Percentiles rank a stretch among this genome's conserved stretches.
These are phyloP conservation scores for Cynocephalus volans DNA, from an alignment of 2,113 vertebrate genomes.

Conservation along the genomic window DNA sequence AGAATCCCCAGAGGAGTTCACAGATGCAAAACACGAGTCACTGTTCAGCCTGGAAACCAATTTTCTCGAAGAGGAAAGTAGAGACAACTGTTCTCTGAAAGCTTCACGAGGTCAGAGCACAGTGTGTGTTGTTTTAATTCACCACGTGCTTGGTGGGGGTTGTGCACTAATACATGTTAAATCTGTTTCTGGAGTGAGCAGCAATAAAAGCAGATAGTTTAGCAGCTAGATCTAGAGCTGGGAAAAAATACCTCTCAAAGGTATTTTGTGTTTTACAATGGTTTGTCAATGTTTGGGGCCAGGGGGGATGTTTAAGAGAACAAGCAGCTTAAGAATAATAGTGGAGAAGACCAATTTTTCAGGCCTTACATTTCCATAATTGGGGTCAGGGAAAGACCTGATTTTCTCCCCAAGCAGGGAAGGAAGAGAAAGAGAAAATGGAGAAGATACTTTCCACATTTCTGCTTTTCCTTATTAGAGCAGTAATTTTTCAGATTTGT, in stretches of 20 bases:
- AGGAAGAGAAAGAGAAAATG: not conserved
- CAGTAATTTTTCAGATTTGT: not conserved
- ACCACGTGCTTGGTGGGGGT: not conserved
- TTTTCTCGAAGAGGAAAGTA: constrained; percentile 90
- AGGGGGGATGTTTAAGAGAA: not conserved
- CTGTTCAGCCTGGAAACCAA: constrained; percentile 97
- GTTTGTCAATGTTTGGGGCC: not conserved
- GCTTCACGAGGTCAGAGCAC: constrained; percentile 85
- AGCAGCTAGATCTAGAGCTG: not conserved
- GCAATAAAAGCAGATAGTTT: not conserved
- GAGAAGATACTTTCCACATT: not conserved
- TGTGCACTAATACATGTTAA: not conserved
- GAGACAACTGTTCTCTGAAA: constrained; percentile 29
- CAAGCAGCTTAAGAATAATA: not conserved
- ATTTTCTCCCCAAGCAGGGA: not conserved
- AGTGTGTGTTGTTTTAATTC: not conserved
- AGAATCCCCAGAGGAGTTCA: constrained; percentile 90
- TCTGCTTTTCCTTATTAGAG: not conserved
- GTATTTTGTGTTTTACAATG: not conserved
- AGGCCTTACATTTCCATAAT: not conserved
- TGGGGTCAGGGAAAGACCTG: not conserved
- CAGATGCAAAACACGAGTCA: constrained; percentile 93
- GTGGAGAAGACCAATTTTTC: not conserved
- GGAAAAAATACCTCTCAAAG: not conserved
- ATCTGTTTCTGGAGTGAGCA: not conserved